Evolutionary conservation across 2,113 vertebrate genomes (phyloP), one percentile per base, ranked within the genome.

Genomic region (Elachura formosa): DNA sequence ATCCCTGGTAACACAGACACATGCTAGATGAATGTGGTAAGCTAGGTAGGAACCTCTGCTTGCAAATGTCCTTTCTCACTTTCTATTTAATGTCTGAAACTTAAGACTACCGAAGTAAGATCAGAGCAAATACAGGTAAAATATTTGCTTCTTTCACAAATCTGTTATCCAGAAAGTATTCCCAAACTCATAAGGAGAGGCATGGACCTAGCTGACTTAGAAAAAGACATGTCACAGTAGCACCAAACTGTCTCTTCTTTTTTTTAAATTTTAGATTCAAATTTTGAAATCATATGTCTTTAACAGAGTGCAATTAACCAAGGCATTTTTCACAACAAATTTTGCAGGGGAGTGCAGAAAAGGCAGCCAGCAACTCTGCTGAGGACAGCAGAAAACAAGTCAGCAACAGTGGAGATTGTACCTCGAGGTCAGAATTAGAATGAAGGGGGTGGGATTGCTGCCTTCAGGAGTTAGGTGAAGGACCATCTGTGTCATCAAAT

Each of bases 171-270:
- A 58, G 26, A 56, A 86, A 58, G 18, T 31, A 31, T 46, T 63
- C 26, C 36, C 12, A 49, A 83, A 55, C 9, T 54, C 16, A 31
- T 20, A 79, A 55, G 19, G 22, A 64, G 51, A 69, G 7, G 3
- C 4, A 87, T 68, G 12, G 9, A 48, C 3, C 9, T 24, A 25
- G 4, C 22, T 24, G 5, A 46, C 12, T 38, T 52, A 17, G 15
- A 54, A 79, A 78, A 73, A 59, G 14, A 38, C 12, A 36, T 3
- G 1, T 13, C 4, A 11, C 13, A 16, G 38, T 33, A 28, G 9
- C 22, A 41, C 3, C 8, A 58, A 54, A 6, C 2, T 33, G 1
- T 10, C 7, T 79, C 16, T 17, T 3, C 3, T 10, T 22, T 34
- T 34, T 26, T 14, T 19, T 20, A n/a, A n/a, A n/a, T 36, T 9